Conservation (phyloP, 2,888 invertebrate genomes). For the Spilarctia lutea region DNA sequence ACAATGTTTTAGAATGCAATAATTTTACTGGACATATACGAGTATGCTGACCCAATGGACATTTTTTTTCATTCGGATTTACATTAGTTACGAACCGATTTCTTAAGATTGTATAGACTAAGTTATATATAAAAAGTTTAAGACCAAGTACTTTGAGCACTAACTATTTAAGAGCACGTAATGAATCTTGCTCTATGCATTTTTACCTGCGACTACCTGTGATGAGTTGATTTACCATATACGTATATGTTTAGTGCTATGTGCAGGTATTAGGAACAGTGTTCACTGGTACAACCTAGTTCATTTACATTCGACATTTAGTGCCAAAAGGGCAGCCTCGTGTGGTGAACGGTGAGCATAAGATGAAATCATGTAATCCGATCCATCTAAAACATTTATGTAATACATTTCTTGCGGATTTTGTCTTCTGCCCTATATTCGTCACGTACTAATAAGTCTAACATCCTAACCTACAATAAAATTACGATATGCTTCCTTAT, state of each 20-base stretch:
- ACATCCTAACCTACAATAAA: neutral
- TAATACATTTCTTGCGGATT: neutral
- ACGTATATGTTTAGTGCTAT: slow-evolving; percentile 1
- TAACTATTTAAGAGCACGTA: neutral
- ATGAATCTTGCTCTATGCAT: neutral
- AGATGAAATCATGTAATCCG: slow-evolving; percentile 8
- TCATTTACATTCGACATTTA: slow-evolving; percentile 23
- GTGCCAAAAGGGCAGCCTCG: slow-evolving; percentile 18
- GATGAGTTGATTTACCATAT: slow-evolving; percentile 5
- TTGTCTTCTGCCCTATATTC: neutral
- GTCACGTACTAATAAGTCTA: neutral
- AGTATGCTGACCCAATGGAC: neutral
- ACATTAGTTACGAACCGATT: neutral
- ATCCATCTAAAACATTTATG: neutral
- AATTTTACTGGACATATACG: neutral
- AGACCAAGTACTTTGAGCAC: neutral
- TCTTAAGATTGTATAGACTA: neutral
- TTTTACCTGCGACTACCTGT: neutral
- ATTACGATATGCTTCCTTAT: neutral
- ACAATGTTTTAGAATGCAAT: neutral
- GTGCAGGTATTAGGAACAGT: neutral
- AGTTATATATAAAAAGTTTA: neutral
- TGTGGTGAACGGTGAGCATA: slow-evolving; percentile 1
- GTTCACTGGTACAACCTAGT: slow-evolving; percentile 4
- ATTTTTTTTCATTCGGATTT: neutral